These are phyloP conservation scores for Palythoa heliodiscus DNA, from an alignment of 92 coral and sea anemone genomes.

Conservation along the genomic window DNA sequence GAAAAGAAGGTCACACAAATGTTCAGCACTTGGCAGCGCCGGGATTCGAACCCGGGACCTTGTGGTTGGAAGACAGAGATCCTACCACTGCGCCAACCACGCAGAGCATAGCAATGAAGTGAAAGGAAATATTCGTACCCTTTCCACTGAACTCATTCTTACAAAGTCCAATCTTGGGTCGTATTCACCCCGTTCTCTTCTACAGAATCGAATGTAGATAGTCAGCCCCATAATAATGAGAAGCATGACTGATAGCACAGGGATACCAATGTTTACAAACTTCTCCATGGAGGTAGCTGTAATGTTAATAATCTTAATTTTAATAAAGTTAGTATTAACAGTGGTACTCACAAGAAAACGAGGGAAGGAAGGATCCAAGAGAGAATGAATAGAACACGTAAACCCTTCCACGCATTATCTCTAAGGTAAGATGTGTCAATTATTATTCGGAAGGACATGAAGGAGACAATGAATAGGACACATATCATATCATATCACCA, in stretches of 20 bases:
- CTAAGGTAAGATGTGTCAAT: too few relatives aligned
- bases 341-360: not conserved
- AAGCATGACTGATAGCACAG: slow-evolving; percentile 50
- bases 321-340: not conserved
- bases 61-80: too few relatives aligned
- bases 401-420: too few relatives aligned
- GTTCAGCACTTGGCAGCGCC: too few relatives aligned
- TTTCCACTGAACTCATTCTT: slow-evolving; percentile 61
- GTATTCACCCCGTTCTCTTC: slow-evolving; percentile 46
- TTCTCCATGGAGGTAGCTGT: slow-evolving; percentile 2
- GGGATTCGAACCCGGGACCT: too few relatives aligned
- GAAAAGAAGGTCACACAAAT: too few relatives aligned
- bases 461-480: too few relatives aligned
- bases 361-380: too few relatives aligned
- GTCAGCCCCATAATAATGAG: slow-evolving; percentile 41
- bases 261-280: slow-evolving; percentile 61
- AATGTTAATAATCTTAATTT: not conserved
- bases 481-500: too few relatives aligned
- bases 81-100: too few relatives aligned
- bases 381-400: too few relatives aligned
- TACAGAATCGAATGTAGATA: slow-evolving; percentile 56
- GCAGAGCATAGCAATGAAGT: not conserved
- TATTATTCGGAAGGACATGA: too few relatives aligned
- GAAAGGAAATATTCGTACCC: slow-evolving; percentile 46
- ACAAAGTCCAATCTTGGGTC: slow-evolving; percentile 58